Base-by-base conservation (phyloP, 2,113 vertebrate species). In the Odontesthes bonariensis region DNA sequence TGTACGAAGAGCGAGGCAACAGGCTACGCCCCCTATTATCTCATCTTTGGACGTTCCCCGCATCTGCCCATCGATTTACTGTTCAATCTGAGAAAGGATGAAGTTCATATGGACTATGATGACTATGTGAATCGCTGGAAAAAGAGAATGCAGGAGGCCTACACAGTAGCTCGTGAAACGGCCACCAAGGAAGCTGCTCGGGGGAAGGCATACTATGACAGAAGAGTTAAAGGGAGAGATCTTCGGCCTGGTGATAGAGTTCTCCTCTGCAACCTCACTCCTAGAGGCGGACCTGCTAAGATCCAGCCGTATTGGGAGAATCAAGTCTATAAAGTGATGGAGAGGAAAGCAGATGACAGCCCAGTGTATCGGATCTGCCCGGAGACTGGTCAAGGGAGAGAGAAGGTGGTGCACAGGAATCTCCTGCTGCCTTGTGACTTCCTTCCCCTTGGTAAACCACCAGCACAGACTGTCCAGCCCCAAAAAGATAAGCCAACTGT, bases 241-340 rank as follows among this genome's bases (percentile, higher is more conserved):
- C 60, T 66, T 5, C 60, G 35, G 3, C 46, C n/a, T 23, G 68
- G 59, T 0, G 44, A 66, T 10, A n/a, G 42, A 22, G 47, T 79
- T 5, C 46, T 72, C 5, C 32, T 82, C 8, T 19, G 47, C 8
- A 82, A 87, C 8, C 47, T 77, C 5, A 79, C 68, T 2, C 62
- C 55, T 0, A 77, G 69, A 11, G 75, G 75, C 6, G 79, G 82
- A 0, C 51, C 78, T 0, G 54, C 38, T 8, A 88, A 85, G 19
- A 68, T 82, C 23, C 53, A 57, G 22, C 63, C 75, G 0, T 82
- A 70, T n/a, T 85, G 82, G 85, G 85, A 84, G 20, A 11, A 55
- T 3, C 57, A 66, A 3, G 53, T 87, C 1, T 73, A 66, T n/a
- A 51, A 12, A 11, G 79, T 87, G 3, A 79, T 14, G 8, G 54